Base-by-base conservation (phyloP, 2,888 invertebrate species). In the Beris morrisii region DNA sequence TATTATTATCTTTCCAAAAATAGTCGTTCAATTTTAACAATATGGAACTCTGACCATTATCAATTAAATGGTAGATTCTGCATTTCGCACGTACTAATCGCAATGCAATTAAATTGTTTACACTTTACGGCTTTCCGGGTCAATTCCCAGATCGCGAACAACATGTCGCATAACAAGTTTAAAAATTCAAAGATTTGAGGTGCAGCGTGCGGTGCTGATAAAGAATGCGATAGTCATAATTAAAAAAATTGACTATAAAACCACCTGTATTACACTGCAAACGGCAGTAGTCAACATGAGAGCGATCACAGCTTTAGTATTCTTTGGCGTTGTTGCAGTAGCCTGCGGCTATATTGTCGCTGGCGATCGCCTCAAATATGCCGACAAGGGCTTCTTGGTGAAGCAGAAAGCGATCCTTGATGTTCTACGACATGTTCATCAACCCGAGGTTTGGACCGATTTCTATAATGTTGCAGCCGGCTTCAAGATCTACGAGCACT, bases 351-450 rank as follows among this genome's bases (percentile, higher is more conserved):
- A 57, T 46, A 50, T 54, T 54, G 48, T 48, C 6, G 46, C 57
- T 7, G 66, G 64, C 28, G 52, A 65, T 52, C 55, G 45, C 9
- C 45, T 66, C 4, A 67, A 70, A 67, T 56, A 67, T 13, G 70
- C 68, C 7, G 67, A 67, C 12, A 64, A 58, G 15, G 61, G 54
- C 7, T 68, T 69, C 32, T 11, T 70, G 1, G 38, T n/a, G 2
- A 71, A 71, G 48, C 71, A 71, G 65, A 61, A 68, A 50, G 55
- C 44, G 1, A 52, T 71, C 43, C 65, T 70, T 11, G 69, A 71
- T 50, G n/a, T 71, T 5, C 15, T 71, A 1, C 61, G 64, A 53
- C 67, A 69, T 54, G 56, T 68, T 7, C 44, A 70, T 57, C 67
- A 70, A 63, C 66, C 66, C 9, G 69, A 70, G n/a, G 38, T 68